These are phyloP conservation scores for Tetranychus piercei DNA, from an alignment of 2,888 invertebrate species.

Conservation along the genomic window DNA sequence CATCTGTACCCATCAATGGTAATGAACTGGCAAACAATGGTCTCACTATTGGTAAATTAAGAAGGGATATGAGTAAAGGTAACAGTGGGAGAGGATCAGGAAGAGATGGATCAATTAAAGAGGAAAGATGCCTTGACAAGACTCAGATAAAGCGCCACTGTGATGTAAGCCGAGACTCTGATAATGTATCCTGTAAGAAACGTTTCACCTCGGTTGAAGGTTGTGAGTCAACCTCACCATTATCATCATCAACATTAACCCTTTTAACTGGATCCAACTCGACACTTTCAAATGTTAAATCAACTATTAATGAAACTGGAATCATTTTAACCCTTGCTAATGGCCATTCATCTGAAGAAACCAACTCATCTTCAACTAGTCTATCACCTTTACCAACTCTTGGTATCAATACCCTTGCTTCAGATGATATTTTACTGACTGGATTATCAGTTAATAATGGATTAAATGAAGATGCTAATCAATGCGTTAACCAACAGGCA, in stretches of 20 bases:
- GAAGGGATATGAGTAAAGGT: no score
- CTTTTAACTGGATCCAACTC: neutral
- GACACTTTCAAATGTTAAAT: neutral
- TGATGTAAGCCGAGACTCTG: slow-evolving; percentile 20
- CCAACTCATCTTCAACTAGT: slow-evolving; percentile 7
- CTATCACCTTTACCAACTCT: slow-evolving; percentile 8
- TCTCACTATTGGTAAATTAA: no score
- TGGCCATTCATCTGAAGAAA: neutral
- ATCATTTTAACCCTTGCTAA: neutral
- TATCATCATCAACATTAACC: neutral
- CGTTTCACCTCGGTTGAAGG: slow-evolving; percentile 7
- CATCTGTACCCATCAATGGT: neutral
- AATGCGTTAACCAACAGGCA: neutral
- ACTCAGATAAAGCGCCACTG: slow-evolving; percentile 23
- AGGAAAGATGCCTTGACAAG: neutral
- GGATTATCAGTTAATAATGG: neutral
- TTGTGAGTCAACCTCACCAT: neutral
- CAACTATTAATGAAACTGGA: neutral
- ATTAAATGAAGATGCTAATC: neutral
- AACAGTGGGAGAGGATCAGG: neutral
- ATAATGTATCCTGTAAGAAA: slow-evolving; percentile 4
- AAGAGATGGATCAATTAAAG: neutral
- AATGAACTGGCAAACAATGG: neutral
- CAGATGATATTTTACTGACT: neutral
- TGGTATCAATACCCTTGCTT: neutral